These are phyloP conservation scores for Gallinago nigripennis DNA, from an alignment of 2,797 vertebrate species.

Conservation along the genomic window DNA sequence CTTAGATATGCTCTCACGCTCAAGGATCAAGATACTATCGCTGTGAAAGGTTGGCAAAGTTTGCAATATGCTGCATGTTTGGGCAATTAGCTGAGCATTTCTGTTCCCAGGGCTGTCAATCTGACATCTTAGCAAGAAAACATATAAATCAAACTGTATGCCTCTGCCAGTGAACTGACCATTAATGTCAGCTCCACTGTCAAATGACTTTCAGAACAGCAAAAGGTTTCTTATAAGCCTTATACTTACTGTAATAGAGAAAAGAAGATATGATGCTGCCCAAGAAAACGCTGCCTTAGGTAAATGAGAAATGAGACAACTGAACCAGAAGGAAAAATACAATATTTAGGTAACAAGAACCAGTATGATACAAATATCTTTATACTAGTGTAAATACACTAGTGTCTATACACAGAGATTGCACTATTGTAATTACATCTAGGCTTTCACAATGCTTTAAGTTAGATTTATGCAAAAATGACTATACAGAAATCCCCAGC, in stretches of 20 bases:
- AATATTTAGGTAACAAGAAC: not conserved
- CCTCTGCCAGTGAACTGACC: not conserved
- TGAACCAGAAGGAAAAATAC: not conserved
- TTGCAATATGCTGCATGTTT: constrained; percentile 28
- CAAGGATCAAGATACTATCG: not conserved
- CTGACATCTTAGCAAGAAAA: constrained; percentile 33
- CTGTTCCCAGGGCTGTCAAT: constrained; percentile 48
- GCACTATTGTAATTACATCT: not conserved
- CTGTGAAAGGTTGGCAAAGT: constrained; percentile 44
- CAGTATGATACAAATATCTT: not conserved
- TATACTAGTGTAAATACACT: not conserved
- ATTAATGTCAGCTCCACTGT: not conserved
- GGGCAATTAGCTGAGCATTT: constrained; percentile 40
- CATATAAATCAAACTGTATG: constrained; percentile 28
- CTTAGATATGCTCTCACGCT: constrained; percentile 13
- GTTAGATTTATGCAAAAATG: not conserved
- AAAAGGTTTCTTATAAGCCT: not conserved
- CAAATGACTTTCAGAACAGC: constrained; percentile 5
- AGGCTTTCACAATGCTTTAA: not conserved
- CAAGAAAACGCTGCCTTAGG: not conserved
- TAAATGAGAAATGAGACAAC: not conserved
- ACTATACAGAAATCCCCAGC: not conserved
- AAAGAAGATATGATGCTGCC: not conserved
- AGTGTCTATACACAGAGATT: not conserved
- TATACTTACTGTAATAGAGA: not conserved